Conservation (phyloP, 1,140 invertebrate genomes). For the Delia radicum region DNA sequence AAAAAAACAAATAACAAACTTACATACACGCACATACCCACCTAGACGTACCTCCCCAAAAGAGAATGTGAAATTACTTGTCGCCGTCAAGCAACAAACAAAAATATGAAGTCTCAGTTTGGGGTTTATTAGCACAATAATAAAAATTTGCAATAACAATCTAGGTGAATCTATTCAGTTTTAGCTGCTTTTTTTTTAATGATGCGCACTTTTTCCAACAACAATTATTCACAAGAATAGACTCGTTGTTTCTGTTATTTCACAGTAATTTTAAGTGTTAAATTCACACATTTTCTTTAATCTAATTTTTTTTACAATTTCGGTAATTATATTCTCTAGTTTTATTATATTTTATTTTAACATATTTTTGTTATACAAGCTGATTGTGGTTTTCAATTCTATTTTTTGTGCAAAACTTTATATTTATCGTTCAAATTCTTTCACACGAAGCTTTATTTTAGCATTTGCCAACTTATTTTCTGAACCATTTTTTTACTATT, state of each 20-base stretch:
- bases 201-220: slow-evolving; percentile 19
- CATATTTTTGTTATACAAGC: background rate
- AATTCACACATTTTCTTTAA: background rate
- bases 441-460: background rate
- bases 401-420: background rate
- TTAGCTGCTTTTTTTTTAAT: background rate
- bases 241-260: background rate
- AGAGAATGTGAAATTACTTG: background rate
- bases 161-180: background rate
- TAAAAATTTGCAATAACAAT: background rate
- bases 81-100: background rate
- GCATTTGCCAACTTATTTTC: background rate
- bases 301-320: background rate
- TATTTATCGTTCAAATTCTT: background rate
- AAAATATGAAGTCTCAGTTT: background rate
- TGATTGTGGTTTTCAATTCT: background rate
- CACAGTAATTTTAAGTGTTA: background rate
- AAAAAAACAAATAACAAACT: background rate
- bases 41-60: background rate
- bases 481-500: background rate
- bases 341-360: background rate
- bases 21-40: background rate
- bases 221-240: background rate
- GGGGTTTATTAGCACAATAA: background rate
- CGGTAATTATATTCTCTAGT: background rate